Evolutionary conservation across 2,113 vertebrate species (phyloP).

Genomic region (Corythoichthys haematopterus): DNA sequence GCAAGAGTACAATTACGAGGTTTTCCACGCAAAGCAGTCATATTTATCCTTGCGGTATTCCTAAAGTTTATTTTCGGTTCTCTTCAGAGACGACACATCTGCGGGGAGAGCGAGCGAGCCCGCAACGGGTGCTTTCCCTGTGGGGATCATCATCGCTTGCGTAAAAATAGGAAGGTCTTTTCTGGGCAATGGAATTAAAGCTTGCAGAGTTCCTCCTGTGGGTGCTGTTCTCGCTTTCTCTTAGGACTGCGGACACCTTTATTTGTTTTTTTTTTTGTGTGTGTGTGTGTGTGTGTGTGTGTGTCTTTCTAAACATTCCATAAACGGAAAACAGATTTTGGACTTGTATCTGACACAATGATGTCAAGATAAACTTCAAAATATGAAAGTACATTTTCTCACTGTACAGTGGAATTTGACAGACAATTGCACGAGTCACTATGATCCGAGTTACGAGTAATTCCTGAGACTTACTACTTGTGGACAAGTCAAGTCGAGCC

Average conservation of each 20-base stretch:
- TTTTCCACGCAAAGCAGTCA: constrained; percentile 65
- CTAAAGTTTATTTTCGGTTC: constrained; percentile 71
- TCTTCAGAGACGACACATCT: constrained; percentile 69
- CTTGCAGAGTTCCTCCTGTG: constrained; percentile 50
- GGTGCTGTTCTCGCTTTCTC: constrained; percentile 26
- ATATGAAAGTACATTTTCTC: no score
- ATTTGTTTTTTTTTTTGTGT: constrained; percentile 40
- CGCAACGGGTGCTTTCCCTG: constrained; percentile 68
- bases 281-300: constrained; percentile 8
- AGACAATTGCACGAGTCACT: no score
- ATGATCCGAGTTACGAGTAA: no score
- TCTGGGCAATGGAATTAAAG: constrained; percentile 55
- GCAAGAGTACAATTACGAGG: constrained; percentile 62
- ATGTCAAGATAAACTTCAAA: no score
- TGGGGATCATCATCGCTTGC: constrained; percentile 42
- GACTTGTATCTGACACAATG: constrained; percentile 40
- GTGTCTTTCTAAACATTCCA: neutral
- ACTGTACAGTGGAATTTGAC: no score
- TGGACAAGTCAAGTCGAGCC: no score
- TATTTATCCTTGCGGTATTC: constrained; percentile 72
- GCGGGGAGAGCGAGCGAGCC: constrained; percentile 63
- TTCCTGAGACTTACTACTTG: no score
- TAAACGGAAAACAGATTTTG: constrained; percentile 42
- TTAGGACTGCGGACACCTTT: constrained; percentile 33
- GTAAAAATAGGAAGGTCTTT: constrained; percentile 69